These are phyloP conservation scores for Drosophila teissieri DNA, from an alignment of 1,140 invertebrate genomes.

Conservation along the genomic window DNA sequence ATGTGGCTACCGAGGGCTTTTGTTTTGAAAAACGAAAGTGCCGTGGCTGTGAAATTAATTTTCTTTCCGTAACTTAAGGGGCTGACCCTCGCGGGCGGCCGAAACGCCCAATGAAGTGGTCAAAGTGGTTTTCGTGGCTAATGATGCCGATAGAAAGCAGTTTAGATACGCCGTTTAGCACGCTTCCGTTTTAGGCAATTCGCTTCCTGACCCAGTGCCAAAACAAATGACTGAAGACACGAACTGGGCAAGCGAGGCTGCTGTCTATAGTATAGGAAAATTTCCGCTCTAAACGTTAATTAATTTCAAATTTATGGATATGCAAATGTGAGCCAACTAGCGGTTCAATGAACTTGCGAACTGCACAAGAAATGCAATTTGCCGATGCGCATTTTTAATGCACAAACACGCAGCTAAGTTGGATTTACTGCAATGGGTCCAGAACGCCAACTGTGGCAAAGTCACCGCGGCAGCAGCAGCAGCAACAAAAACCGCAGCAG, in stretches of 20 bases:
- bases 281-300: slow-evolving; percentile 62
- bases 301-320: slow-evolving; percentile 38
- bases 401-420: slow-evolving; percentile 60
- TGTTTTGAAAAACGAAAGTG: slow-evolving; percentile 65
- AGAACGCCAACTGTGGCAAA: slow-evolving; percentile 40
- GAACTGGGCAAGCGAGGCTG: slow-evolving; percentile 56
- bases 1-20: slow-evolving; percentile 56
- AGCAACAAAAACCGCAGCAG: slow-evolving; percentile 14
- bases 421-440: slow-evolving; percentile 42
- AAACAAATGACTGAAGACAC: slow-evolving; percentile 72
- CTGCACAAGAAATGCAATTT: slow-evolving; percentile 69
- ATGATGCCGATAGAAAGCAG: slow-evolving; percentile 43
- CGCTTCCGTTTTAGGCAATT: slow-evolving; percentile 59
- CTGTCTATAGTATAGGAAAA: background rate
- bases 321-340: slow-evolving; percentile 54
- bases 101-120: slow-evolving; percentile 22
- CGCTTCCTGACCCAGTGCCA: slow-evolving; percentile 64
- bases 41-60: slow-evolving; percentile 60
- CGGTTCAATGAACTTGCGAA: slow-evolving; percentile 61
- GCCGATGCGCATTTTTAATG: slow-evolving; percentile 53
- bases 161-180: slow-evolving; percentile 31
- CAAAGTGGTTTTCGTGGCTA: slow-evolving; percentile 37
- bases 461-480: slow-evolving; percentile 9
- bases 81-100: slow-evolving; percentile 24
- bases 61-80: slow-evolving; percentile 32